Percentiles rank a stretch among this genome's conserved stretches.
Evolutionary conservation across 1,140 invertebrate genomes (phyloP).

Genomic region (Eumaeus atala): DNA sequence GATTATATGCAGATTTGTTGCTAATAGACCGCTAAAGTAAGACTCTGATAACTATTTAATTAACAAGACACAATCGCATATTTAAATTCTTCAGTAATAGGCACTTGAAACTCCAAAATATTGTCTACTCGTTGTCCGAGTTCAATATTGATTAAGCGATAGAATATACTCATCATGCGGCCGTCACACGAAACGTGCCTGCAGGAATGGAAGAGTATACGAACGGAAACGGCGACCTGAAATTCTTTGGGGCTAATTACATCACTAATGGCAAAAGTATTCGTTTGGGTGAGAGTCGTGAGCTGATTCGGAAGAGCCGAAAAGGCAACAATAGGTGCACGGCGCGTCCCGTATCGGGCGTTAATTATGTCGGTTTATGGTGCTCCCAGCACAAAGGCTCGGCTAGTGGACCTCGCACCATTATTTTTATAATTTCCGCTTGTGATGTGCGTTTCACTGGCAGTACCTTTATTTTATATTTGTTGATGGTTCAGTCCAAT

Average conservation of each 20-base stretch:
- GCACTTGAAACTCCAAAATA: too few relatives aligned
- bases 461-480: not conserved
- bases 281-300: not conserved
- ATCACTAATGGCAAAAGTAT: slow-evolving; percentile 1
- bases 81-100: too few relatives aligned
- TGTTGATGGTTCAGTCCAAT: too few relatives aligned
- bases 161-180: too few relatives aligned
- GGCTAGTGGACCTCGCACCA: not conserved
- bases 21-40: too few relatives aligned
- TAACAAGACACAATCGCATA: too few relatives aligned
- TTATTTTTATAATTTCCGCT: slow-evolving; percentile 15
- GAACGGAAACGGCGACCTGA: slow-evolving; percentile 4
- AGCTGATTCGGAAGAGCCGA: slow-evolving; percentile 2
- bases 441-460: not conserved
- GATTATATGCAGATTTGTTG: too few relatives aligned
- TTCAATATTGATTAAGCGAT: too few relatives aligned
- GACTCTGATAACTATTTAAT: too few relatives aligned
- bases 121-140: too few relatives aligned
- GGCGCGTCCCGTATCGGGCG: slow-evolving; percentile 7
- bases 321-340: slow-evolving; percentile 10
- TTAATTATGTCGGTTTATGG: slow-evolving; percentile 18
- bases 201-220: not conserved
- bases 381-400: slow-evolving; percentile 15
- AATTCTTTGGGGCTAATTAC: slow-evolving; percentile 7
- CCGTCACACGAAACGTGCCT: not conserved